phyloP scores from a whole-genome alignment of 2,888 invertebrate species.

The Caenorhabditis plicata region DNA sequence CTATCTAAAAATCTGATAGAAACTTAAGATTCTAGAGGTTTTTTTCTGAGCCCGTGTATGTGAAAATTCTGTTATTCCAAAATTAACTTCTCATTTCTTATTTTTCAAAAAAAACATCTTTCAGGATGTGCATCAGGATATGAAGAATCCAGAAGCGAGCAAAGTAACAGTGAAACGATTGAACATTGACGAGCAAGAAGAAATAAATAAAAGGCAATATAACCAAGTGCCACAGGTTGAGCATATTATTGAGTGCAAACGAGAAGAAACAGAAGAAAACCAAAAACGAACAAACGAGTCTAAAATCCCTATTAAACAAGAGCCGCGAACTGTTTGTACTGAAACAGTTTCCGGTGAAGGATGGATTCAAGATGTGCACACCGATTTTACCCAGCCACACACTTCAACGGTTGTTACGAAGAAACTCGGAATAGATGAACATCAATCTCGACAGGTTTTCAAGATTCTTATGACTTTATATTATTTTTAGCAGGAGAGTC shows the following conservation, averaged over 20 bases:
- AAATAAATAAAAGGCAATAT: background rate
- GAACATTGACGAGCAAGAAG: slow-evolving; percentile 6
- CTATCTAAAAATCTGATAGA: too few relatives aligned
- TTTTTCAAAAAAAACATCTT: too few relatives aligned
- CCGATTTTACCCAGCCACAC: slow-evolving; percentile 17
- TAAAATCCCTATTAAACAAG: slow-evolving; percentile 23
- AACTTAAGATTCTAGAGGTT: too few relatives aligned
- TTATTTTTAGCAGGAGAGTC: too few relatives aligned
- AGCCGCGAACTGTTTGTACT: slow-evolving; percentile 22
- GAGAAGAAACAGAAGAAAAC: slow-evolving; percentile 13
- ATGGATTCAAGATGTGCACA: slow-evolving; percentile 28
- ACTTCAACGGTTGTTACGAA: slow-evolving; percentile 17
- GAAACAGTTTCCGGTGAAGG: slow-evolving; percentile 34
- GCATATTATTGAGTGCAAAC: slow-evolving; percentile 1
- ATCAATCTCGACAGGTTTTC: too few relatives aligned
- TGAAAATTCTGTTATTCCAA: too few relatives aligned
- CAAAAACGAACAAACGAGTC: slow-evolving; percentile 17
- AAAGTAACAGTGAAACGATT: slow-evolving; percentile 9
- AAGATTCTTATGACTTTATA: too few relatives aligned
- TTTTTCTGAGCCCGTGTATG: too few relatives aligned
- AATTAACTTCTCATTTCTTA: too few relatives aligned
- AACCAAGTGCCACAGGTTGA: slow-evolving; percentile 13
- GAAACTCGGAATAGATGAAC: slow-evolving; percentile 25
- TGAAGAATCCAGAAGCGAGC: slow-evolving; percentile 21
- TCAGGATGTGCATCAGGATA: slow-evolving; percentile 28